These are phyloP conservation scores for Sebastes schlegelii DNA, from an alignment of 2,113 vertebrate species.

Conservation along the genomic window DNA sequence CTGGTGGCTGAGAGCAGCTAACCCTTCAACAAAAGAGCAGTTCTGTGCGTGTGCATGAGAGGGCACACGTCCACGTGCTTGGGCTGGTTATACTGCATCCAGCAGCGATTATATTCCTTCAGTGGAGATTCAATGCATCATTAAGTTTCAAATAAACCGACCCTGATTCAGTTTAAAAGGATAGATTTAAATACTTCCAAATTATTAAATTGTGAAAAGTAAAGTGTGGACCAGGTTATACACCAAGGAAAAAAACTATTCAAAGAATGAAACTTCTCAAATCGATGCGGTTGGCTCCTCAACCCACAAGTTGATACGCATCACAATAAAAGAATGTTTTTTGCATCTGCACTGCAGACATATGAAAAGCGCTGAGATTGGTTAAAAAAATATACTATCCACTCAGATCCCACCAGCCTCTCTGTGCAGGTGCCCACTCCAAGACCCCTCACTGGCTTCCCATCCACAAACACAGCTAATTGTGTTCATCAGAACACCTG, in stretches of 20 bases:
- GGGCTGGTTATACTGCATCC: not conserved
- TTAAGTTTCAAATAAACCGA: not conserved
- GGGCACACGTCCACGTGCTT: not conserved
- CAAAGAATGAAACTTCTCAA: not conserved
- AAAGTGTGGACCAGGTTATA: not conserved
- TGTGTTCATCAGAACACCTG: not conserved
- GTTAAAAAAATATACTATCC: not conserved
- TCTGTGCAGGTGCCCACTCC: not conserved
- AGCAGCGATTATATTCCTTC: not conserved
- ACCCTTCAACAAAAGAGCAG: constrained; percentile 52
- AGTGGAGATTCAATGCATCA: not conserved
- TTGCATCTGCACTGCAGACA: not conserved
- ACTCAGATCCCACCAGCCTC: not conserved
- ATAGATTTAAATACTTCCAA: not conserved
- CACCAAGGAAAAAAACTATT: not conserved
- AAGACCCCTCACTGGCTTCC: not conserved
- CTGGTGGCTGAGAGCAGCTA: constrained; percentile 37
- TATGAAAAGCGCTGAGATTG: not conserved
- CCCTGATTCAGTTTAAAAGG: not conserved
- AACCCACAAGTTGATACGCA: not conserved
- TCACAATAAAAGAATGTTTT: not conserved
- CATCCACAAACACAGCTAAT: not conserved
- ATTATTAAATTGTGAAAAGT: not conserved
- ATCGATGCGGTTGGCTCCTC: not conserved
- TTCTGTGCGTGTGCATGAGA: not conserved